Evolutionary conservation across 2,797 vertebrate genomes (phyloP), one percentile per base, ranked within the genome.

Genomic region (Danio jaintianensis): DNA sequence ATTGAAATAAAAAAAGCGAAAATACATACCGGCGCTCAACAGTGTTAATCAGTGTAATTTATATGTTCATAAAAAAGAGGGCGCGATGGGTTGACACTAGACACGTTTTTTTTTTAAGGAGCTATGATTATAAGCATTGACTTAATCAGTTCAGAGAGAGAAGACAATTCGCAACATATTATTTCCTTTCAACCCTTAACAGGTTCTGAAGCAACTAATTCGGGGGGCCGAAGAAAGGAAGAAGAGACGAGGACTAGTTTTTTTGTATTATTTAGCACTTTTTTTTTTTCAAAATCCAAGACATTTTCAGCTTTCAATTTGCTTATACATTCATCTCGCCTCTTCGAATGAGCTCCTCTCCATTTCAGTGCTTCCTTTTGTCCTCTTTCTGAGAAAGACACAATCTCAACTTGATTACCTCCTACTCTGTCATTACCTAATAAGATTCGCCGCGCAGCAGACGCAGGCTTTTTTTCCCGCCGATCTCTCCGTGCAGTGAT

Each of bases 21-120:
- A 90, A 90, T 84, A 82, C 83, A 89, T 80, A 83, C 77, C 88
- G 86, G 85, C 50, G 86, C 84, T 90, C 86, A 90, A 90, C 89
- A 83, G 89, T 91, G 90, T 92, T 92, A 92, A 93, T 90, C 89
- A 92, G 90, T 87, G 72, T 83, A 90, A 90, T 92, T 89, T 91
- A 88, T 85, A 90, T 82, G 89, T 86, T 89, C 87, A 87, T 91
- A 85, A 91, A 88, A 89, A 87, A 88, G 69, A 71, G 82, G 80
- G 77, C 56, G 79, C 82, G 83, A 82, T 81, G 88, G 88, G 86
- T 84, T 85, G 90, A 88, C 83, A 82, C 78, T 85, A 89, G 88
- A 86, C 80, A 86, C 83, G 82, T 29, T 29, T 29, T 29, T n/a
- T 81, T 83, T 85, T 88, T 86, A 86, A 88, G 84, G 84, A 86